Percentiles rank a stretch among this genome's conserved stretches.
Evolutionary conservation across 2,888 invertebrate genomes (phyloP).

Genomic region (Caenorhabditis afra): DNA sequence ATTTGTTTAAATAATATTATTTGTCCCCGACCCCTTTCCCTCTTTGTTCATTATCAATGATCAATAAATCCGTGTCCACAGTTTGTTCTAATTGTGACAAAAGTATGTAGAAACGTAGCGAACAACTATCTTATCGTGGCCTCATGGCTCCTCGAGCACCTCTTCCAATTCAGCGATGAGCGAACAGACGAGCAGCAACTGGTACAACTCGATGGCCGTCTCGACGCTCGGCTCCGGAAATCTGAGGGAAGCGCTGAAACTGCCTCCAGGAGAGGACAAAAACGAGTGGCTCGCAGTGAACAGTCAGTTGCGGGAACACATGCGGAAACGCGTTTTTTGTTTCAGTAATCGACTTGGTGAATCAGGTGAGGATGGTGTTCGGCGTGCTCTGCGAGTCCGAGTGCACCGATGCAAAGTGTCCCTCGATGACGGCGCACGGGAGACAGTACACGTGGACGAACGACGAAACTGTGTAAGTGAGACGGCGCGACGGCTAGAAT

Average conservation of each 20-base stretch:
- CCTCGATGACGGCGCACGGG: conserved; percentile 93
- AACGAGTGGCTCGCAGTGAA: conserved; percentile 99
- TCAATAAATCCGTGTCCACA: conserved; percentile 53
- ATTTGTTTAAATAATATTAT: conserved; percentile 53
- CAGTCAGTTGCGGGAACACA: conserved; percentile 86
- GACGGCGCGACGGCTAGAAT: not conserved
- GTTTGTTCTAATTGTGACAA: not conserved
- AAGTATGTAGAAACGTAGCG: conserved; percentile 1
- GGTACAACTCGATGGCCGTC: conserved; percentile 82
- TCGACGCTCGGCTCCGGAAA: conserved; percentile 95
- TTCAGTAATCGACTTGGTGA: conserved; percentile 59
- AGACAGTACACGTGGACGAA: conserved; percentile 99
- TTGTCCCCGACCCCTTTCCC: conserved; percentile 11
- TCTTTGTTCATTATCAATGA: conserved; percentile 56
- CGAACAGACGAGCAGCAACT: not conserved
- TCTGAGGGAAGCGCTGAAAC: conserved; percentile 91
- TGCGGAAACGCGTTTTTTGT: not conserved
- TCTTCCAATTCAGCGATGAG: not conserved
- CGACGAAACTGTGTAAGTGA: conserved; percentile 88
- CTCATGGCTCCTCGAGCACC: not conserved
- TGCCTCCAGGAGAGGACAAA: conserved; percentile 92
- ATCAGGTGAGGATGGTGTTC: conserved; percentile 98
- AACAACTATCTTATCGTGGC: not conserved
- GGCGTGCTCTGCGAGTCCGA: conserved; percentile 94
- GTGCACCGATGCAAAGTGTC: conserved; percentile 93